Evolutionary conservation across 2,797 vertebrate genomes (phyloP), one percentile per base, ranked within the genome.

Genomic region (Fringilla coelebs): DNA sequence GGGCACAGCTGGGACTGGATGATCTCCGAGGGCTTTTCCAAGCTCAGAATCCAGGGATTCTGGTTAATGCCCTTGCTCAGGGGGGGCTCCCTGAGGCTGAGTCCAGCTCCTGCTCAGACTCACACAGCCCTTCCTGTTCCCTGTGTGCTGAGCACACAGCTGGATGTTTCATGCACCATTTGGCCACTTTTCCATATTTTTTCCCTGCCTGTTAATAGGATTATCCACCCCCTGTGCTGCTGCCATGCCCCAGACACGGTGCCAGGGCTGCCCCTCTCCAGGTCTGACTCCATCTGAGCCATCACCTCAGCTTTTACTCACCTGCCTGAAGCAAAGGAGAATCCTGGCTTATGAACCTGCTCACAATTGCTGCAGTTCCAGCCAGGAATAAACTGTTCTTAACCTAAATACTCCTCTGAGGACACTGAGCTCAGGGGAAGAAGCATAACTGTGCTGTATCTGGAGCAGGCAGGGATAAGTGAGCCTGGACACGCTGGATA

Each of bases 381-480:
- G 85, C 25, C 71, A 76, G 83, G 83, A 94, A 95, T 94, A 88
- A 96, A 95, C 90, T 93, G 83, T 34, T 93, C 60, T 96, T 93
- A 94, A 91, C 82, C 80, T 91, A 95, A 96, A 94, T 91, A 93
- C 85, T 95, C 93, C 91, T 96, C 77, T 79, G 93, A 94, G 93
- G 88, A 90, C 62, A 20, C 76, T 65, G 87, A 90, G 95, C 94
- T 93, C 38, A 62, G 73, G 94, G 95, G 90, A 93, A 94, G 88
- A 73, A 78, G 74, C 63, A 73, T 17, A 66, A 91, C 73, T 77
- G 62, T 28, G 43, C 62, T 45, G 43, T 16, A 8, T 58, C 25
- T 34, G n/a, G 72, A 51, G 73, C 10, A 2, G 43, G 62, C 28
- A 83, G 82, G 65, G 91, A 31, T 61, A 28, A 91, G 73, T 22